Base-by-base conservation (phyloP, 2,888 invertebrate species). In the Slavum lentiscoides region DNA sequence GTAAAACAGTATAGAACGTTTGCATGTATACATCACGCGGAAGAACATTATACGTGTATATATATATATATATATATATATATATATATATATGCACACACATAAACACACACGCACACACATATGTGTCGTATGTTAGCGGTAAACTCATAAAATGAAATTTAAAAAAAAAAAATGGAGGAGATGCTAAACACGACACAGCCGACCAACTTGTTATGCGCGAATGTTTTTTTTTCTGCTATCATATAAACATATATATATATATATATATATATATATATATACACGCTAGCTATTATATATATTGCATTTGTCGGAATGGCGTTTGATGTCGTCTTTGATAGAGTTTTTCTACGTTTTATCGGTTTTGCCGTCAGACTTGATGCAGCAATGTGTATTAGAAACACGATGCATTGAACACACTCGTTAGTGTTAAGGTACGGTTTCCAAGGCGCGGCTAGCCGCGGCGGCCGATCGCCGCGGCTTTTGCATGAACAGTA, bases 161-260 rank as follows among this genome's bases (percentile, higher is more conserved):
- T 39, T 6, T n/a, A 62, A 64, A 74, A 74, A 64, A 17, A 66
- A 62, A 53, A 19, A 11, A 21, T 37, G 21, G 55, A 21, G 55
- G 55, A 74, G 74, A 74, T 58, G 53, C 74, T 74, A 74, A 74
- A 74, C 30, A 64, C 62, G 62, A 55, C 55, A 74, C 39, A 8
- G 39, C 9, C 58, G 55, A 66, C 30, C 55, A 39, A 74, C 74
- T 66, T 58, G 74, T 74, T 74, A 66, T 74, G 53, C 17, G 39
- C 39, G 64, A 74, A 53, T 58, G 58, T 74, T 74, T 66, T 74
- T 73, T 74, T 73, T 73, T 73, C 49, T 23, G 17, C n/a, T 2
- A 49, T 11, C 49, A 49, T 49, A 49, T 49, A 39, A 6, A 39
- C 8, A 39, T 39, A 39, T 39, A 39, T 39, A 39, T 39, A 39